Evolutionary conservation across 2,113 vertebrate species (phyloP), one percentile per base, ranked within the genome.

Genomic region (Channa maculata): DNA sequence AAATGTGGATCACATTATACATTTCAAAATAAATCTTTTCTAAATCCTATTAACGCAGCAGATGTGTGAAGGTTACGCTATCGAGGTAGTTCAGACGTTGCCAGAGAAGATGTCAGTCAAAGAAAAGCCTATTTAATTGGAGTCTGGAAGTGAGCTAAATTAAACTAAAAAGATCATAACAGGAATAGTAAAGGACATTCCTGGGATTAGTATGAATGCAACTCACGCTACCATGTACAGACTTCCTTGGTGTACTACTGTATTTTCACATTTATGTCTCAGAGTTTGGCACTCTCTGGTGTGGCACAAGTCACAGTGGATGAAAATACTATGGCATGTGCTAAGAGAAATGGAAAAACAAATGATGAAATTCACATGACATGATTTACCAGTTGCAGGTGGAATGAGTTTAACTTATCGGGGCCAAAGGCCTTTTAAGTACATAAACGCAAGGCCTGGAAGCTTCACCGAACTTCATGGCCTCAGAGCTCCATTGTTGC

Each of bases 381-480:
- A 24, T 5, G 67, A 50, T 48, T 62, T 75, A 48, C 62, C 68
- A 68, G 52, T 43, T 77, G 57, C 75, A 72, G 68, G 77, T 80
- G 81, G 70, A 79, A 71, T 6, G 24, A 46, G 53, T 82, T 86
- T 75, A 75, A 64, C 65, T 88, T 54, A 10, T 41, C 10, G 11
- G 57, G 51, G 34, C 70, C 50, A 71, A 82, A 54, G 45, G 50
- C 70, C 61, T 76, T 59, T 24, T 61, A 37, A 75, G 57, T 65
- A 65, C 74, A 80, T 65, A 82, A 88, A 82, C 64, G 82, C 2
- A 55, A 83, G 75, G 55, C 60, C 75, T 88, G 86, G 89, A 88
- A 41, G 54, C 67, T 0, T 53, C 66, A 79, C 85, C 84, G 87
- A 53, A 67, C 64, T 6, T 44, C 69, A 14, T 5, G 34, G 44